Evolutionary conservation across 53 echinoderm and acorn worm species (phyloP).

Genomic region (Hippasteria phrygiana): DNA sequence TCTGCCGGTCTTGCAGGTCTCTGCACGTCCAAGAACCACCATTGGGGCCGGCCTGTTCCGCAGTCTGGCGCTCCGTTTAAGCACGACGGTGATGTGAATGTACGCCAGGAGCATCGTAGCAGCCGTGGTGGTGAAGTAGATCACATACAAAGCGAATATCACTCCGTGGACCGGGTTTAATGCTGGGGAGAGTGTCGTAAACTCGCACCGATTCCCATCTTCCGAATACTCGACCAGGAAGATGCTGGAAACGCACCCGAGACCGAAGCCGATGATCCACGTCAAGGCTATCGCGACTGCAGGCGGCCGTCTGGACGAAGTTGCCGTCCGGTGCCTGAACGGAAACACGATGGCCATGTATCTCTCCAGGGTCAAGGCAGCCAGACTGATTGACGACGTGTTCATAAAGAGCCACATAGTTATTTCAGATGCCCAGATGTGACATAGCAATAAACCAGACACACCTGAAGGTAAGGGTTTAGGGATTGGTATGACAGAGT

Average conservation of each 20-base stretch:
- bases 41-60: no score
- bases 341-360: slow-evolving; percentile 84
- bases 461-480: slow-evolving; percentile 20
- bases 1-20: no score
- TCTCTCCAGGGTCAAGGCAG: slow-evolving; percentile 79
- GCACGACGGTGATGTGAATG: no score
- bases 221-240: slow-evolving; percentile 21
- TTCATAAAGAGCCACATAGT: slow-evolving; percentile 77
- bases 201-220: slow-evolving; percentile 7
- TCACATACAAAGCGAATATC: slow-evolving; percentile 79
- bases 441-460: slow-evolving; percentile 72
- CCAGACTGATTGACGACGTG: slow-evolving; percentile 84
- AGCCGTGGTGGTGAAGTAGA: slow-evolving; percentile 57
- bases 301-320: slow-evolving; percentile 54
- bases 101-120: no score
- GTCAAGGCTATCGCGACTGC: slow-evolving; percentile 48
- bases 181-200: background rate
- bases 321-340: slow-evolving; percentile 68
- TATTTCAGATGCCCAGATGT: slow-evolving; percentile 77
- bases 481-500: slow-evolving; percentile 26
- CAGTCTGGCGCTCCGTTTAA: no score
- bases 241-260: slow-evolving; percentile 51
- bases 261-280: slow-evolving; percentile 70
- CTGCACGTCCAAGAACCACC: no score
- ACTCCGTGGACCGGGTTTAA: slow-evolving; percentile 49